These are phyloP conservation scores for Planococcus citri DNA, from an alignment of 1,140 invertebrate species.

Conservation along the genomic window DNA sequence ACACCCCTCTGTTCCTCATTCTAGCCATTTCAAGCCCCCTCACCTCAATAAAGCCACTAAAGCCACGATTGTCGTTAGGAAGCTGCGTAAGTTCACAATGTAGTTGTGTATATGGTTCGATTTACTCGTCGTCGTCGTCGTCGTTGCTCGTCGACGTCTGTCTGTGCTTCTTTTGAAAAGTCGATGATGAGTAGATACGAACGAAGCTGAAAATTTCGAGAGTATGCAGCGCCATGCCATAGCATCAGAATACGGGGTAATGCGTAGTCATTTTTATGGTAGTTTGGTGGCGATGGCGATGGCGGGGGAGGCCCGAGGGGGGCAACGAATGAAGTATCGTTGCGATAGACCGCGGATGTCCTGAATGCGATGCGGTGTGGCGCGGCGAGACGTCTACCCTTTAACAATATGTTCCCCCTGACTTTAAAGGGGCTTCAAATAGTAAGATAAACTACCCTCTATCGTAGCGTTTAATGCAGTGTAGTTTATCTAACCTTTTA, in stretches of 20 bases:
- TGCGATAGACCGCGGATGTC: conserved; percentile 5
- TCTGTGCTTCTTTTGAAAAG: background rate
- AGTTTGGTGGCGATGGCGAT: too few relatives aligned
- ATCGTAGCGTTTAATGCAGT: background rate
- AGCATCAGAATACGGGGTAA: too few relatives aligned
- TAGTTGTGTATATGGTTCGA: background rate
- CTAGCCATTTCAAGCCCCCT: too few relatives aligned
- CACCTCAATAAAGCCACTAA: conserved; percentile 7
- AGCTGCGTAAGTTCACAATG: background rate
- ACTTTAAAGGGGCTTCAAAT: background rate
- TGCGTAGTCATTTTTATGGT: background rate
- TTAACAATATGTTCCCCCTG: background rate
- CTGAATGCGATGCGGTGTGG: background rate
- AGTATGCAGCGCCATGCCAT: background rate
- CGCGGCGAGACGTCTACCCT: background rate
- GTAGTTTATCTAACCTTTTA: conserved; percentile 7
- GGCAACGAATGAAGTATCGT: background rate
- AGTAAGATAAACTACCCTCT: conserved; percentile 1
- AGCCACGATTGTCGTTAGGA: background rate
- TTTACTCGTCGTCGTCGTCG: background rate
- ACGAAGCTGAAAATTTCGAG: background rate
- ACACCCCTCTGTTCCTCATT: too few relatives aligned
- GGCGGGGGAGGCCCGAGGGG: too few relatives aligned
- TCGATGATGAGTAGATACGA: too few relatives aligned
- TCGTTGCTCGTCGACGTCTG: background rate